Conservation (phyloP, 2,797 vertebrate species). For the Brachyalestes nurse region DNA sequence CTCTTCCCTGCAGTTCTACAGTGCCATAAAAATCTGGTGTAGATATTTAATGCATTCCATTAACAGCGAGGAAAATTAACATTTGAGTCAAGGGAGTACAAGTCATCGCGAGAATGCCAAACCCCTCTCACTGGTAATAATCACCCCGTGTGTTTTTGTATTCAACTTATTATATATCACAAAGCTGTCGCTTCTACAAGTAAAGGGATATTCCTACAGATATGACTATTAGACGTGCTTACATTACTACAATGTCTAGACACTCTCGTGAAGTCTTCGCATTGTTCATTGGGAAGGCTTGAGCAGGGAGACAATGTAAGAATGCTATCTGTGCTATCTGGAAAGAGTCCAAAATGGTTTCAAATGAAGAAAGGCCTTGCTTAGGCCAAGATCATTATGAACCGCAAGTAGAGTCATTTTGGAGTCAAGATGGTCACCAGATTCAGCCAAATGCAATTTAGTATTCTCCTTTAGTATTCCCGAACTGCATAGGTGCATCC, state of each 20-base stretch:
- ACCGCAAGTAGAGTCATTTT: no score
- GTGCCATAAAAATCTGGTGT: slow-evolving; percentile 29
- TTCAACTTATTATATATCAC: slow-evolving; percentile 2
- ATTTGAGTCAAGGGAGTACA: slow-evolving; percentile 18
- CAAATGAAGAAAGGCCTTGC: neutral
- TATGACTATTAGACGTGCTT: neutral
- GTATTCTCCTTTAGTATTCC: no score
- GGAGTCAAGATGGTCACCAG: neutral
- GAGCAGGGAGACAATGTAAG: neutral
- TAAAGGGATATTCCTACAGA: neutral
- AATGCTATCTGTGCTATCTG: neutral
- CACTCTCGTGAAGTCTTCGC: neutral
- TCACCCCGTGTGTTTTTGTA: slow-evolving; percentile 5
- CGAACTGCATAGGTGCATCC: no score
- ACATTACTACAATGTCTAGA: neutral
- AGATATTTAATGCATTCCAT: slow-evolving; percentile 45
- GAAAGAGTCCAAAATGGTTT: neutral
- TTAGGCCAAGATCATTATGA: neutral
- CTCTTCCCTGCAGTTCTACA: neutral
- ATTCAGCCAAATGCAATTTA: neutral
- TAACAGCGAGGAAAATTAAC: slow-evolving; percentile 41
- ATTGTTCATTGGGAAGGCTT: slow-evolving; percentile 2
- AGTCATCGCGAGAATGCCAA: slow-evolving; percentile 29
- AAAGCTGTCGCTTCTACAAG: neutral
- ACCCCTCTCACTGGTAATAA: slow-evolving; percentile 66